Percentiles rank a stretch among this genome's conserved stretches.
phyloP scores from a whole-genome alignment of 2,113 vertebrate species.

The Urocitellus parryii region DNA sequence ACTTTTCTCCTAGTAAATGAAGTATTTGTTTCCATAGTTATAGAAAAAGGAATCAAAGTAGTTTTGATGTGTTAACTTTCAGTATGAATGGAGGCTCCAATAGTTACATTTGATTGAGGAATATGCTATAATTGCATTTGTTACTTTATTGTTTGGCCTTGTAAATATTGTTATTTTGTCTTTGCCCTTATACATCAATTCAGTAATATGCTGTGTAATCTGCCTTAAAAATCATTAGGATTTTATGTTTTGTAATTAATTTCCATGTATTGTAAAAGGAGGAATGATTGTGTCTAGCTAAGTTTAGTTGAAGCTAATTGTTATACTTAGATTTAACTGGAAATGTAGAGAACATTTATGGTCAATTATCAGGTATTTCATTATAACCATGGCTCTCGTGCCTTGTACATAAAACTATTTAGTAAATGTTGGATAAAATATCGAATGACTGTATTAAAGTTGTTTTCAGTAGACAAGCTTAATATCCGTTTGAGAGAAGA shows the following conservation, averaged over 20 bases:
- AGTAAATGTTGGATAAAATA: background rate
- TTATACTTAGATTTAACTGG: conserved; percentile 38
- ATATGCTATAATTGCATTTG: conserved; percentile 18
- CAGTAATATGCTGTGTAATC: background rate
- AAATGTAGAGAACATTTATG: conserved; percentile 1
- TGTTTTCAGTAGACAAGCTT: conserved; percentile 1
- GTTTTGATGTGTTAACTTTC: conserved; percentile 44
- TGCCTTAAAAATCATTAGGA: conserved; percentile 33
- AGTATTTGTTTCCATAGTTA: background rate
- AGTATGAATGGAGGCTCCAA: background rate
- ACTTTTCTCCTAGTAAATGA: conserved; percentile 16
- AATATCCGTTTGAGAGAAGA: conserved; percentile 49
- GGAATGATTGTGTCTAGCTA: background rate
- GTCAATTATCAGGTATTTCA: background rate
- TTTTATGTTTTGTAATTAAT: conserved; percentile 51
- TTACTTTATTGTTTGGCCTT: conserved; percentile 45
- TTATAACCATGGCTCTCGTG: background rate
- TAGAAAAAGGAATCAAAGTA: background rate
- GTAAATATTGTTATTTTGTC: conserved; percentile 7
- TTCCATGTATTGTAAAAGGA: background rate
- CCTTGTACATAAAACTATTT: background rate
- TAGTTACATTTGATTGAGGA: conserved; percentile 27
- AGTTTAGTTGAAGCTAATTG: conserved; percentile 46
- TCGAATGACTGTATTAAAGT: background rate
- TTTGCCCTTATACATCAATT: background rate